Percentiles rank a stretch among this genome's conserved stretches.
These are phyloP conservation scores for Cynopterus sphinx DNA, from an alignment of 2,797 vertebrate genomes.

Conservation along the genomic window DNA sequence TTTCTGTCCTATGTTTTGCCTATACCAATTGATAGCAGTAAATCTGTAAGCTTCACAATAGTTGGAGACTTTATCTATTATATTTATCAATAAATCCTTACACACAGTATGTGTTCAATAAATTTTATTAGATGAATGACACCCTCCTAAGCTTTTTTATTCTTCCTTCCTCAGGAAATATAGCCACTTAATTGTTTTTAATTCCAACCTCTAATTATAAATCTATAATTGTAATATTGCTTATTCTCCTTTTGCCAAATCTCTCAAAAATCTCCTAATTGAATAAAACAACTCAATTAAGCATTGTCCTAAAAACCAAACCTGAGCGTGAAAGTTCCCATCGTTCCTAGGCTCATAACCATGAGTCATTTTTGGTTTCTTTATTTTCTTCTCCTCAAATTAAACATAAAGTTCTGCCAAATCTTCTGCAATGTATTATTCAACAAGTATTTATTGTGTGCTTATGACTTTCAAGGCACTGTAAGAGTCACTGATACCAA, in stretches of 20 bases:
- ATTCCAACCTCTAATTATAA: not conserved
- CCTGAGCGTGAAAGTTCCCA: not conserved
- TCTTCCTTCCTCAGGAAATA: not conserved
- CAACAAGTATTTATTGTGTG: conserved; percentile 21
- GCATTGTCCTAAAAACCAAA: not conserved
- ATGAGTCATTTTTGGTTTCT: not conserved
- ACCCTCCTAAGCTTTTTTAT: not conserved
- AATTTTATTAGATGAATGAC: not conserved
- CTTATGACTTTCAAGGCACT: not conserved
- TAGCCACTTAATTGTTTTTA: not conserved
- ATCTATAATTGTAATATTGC: not conserved
- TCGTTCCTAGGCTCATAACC: not conserved
- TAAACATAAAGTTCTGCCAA: conserved; percentile 4
- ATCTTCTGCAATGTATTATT: not conserved
- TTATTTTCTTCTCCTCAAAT: not conserved
- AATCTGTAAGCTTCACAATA: not conserved
- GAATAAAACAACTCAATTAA: conserved; percentile 9
- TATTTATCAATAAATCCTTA: not conserved
- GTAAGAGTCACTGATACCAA: not conserved
- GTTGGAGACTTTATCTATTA: not conserved
- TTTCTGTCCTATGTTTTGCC: not conserved
- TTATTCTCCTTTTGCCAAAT: not conserved
- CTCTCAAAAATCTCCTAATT: not conserved
- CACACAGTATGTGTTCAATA: not conserved
- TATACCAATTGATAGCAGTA: not conserved